These are phyloP conservation scores for Lypha dubia DNA, from an alignment of 2,888 invertebrate genomes.

Conservation along the genomic window DNA sequence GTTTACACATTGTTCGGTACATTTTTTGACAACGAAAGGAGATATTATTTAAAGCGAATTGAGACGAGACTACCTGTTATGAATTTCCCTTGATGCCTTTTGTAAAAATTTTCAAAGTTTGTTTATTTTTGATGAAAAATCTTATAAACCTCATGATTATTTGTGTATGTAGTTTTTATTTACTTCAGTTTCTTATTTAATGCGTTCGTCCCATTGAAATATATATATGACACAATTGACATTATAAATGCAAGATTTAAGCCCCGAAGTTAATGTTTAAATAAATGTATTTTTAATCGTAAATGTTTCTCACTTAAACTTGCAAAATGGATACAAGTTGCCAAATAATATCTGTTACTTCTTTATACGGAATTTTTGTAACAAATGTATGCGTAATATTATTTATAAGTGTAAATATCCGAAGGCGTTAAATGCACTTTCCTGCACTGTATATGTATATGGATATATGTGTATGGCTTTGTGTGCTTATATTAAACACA, in stretches of 20 bases:
- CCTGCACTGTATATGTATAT: conserved; percentile 20
- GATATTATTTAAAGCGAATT: no score
- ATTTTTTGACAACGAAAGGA: no score
- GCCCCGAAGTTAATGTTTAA: not conserved
- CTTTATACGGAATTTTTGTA: not conserved
- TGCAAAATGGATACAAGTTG: conserved; percentile 22
- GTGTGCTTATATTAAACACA: not conserved
- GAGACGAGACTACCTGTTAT: no score
- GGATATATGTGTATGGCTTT: conserved; percentile 18
- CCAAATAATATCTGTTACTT: not conserved
- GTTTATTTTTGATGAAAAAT: no score
- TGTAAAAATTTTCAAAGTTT: no score
- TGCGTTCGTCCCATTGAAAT: not conserved
- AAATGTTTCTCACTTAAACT: conserved; percentile 20
- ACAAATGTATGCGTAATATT: conserved; percentile 4
- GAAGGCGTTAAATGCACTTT: conserved; percentile 53
- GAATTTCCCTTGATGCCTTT: no score
- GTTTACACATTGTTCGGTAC: no score
- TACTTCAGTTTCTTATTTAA: no score
- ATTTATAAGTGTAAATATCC: conserved; percentile 20
- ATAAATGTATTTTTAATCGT: conserved; percentile 4
- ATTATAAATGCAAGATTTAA: not conserved
- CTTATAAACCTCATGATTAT: no score
- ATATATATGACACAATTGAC: conserved; percentile 9
- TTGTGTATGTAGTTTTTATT: no score